These are phyloP conservation scores for Hirtodrosophila duncani DNA, from an alignment of 2,888 invertebrate species.

Conservation along the genomic window DNA sequence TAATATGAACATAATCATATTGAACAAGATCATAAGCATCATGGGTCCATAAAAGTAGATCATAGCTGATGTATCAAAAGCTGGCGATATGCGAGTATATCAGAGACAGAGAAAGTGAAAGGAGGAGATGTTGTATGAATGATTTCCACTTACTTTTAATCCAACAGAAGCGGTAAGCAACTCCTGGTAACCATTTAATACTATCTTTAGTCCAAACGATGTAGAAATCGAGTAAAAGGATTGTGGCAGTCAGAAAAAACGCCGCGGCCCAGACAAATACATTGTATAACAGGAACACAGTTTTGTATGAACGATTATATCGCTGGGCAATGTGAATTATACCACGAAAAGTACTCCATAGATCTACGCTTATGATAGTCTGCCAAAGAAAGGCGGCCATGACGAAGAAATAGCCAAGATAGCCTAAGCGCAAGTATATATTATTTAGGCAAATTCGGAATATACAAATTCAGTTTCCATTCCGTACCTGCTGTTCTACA, in stretches of 20 bases:
- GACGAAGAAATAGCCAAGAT: conserved; percentile 82
- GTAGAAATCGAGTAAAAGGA: conserved; percentile 52
- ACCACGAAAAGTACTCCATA: conserved; percentile 81
- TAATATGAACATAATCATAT: conserved; percentile 59
- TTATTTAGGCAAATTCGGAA: background rate
- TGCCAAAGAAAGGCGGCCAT: conserved; percentile 90
- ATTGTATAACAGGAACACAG: conserved; percentile 65
- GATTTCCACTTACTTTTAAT: conserved; percentile 78
- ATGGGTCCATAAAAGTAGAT: conserved; percentile 70
- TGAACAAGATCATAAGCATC: conserved; percentile 58
- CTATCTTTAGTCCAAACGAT: no score
- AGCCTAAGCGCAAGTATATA: conserved; percentile 43
- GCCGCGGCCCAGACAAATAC: conserved; percentile 69
- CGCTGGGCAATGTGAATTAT: conserved; percentile 18
- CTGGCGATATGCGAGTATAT: no score
- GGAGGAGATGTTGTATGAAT: background rate
- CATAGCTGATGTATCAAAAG: conserved; percentile 45
- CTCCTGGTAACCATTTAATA: no score
- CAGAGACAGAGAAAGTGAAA: background rate
- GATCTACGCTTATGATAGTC: conserved; percentile 90
- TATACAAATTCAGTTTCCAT: background rate
- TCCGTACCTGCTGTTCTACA: background rate
- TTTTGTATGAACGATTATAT: no score
- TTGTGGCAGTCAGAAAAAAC: conserved; percentile 40
- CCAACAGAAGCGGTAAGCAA: conserved; percentile 81